phyloP scores from a whole-genome alignment of 2,113 vertebrate genomes.

The Trematocara marginatum region DNA sequence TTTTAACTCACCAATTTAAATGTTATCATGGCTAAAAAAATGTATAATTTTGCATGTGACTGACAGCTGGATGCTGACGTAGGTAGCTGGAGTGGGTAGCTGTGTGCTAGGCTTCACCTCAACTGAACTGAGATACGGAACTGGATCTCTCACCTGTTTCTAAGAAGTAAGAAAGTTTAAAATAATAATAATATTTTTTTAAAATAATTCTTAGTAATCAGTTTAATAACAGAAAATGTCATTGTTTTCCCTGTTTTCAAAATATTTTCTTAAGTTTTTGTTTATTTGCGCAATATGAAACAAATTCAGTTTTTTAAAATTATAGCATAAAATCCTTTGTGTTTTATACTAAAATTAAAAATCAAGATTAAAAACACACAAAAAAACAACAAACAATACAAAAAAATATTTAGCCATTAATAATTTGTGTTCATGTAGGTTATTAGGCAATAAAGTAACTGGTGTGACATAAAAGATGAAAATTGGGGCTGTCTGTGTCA shows the following conservation, averaged over 20 bases:
- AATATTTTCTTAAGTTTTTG: not conserved
- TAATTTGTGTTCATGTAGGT: not conserved
- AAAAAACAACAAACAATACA: not conserved
- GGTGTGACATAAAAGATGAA: not conserved
- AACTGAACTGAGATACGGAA: not conserved
- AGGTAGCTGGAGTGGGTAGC: not conserved
- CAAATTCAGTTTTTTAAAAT: fast-evolving
- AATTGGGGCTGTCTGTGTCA: not conserved
- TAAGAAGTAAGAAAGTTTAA: not conserved
- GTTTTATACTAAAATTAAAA: not conserved
- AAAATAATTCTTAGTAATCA: not conserved
- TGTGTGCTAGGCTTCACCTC: not conserved
- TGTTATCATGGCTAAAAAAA: not conserved
- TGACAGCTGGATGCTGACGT: not conserved
- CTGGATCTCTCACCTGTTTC: not conserved
- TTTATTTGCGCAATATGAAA: not conserved
- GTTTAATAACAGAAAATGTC: not conserved
- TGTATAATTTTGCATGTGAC: not conserved
- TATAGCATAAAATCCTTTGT: not conserved
- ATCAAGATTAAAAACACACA: not conserved
- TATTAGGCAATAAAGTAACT: not conserved
- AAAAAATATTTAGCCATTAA: not conserved
- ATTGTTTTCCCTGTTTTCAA: not conserved
- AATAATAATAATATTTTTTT: not conserved
- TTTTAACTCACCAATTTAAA: not conserved